Percentiles rank a stretch among this genome's conserved stretches.
Evolutionary conservation across 2,888 invertebrate genomes (phyloP).

Genomic region (Branchellion lobata): DNA sequence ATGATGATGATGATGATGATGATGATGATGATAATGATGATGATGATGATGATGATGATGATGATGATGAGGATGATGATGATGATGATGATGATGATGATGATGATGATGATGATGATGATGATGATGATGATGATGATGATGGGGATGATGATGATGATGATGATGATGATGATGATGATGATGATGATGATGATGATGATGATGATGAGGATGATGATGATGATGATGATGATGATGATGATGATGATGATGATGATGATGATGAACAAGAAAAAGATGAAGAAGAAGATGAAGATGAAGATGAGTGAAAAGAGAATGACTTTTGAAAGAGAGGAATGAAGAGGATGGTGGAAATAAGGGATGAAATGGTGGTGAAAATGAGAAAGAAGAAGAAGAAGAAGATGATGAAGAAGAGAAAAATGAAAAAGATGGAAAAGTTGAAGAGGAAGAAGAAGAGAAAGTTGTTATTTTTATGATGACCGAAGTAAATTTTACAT

Average conservation of each 20-base stretch:
- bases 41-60: constrained; percentile 32
- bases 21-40: constrained; percentile 33
- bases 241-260: constrained; percentile 2
- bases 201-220: constrained; percentile 30
- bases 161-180: constrained; percentile 30
- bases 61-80: constrained; percentile 25
- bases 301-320: too few species aligned
- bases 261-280: too few species aligned
- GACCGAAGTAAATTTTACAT: too few species aligned
- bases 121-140: constrained; percentile 13
- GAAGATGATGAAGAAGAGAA: too few species aligned
- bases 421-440: too few species aligned
- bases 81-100: constrained; percentile 27
- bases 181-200: constrained; percentile 18
- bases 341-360: too few species aligned
- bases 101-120: constrained; percentile 19
- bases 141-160: background rate
- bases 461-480: too few species aligned
- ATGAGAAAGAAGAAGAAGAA: too few species aligned
- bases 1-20: constrained; percentile 34
- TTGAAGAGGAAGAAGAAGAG: too few species aligned
- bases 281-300: too few species aligned
- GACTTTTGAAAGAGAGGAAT: too few species aligned
- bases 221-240: constrained; percentile 4
- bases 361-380: too few species aligned